A percentile compares a stretch with the other conserved stretches of the same genome.
These are phyloP conservation scores for Rhagonycha lutea DNA, from an alignment of 2,888 invertebrate species.

Conservation along the genomic window DNA sequence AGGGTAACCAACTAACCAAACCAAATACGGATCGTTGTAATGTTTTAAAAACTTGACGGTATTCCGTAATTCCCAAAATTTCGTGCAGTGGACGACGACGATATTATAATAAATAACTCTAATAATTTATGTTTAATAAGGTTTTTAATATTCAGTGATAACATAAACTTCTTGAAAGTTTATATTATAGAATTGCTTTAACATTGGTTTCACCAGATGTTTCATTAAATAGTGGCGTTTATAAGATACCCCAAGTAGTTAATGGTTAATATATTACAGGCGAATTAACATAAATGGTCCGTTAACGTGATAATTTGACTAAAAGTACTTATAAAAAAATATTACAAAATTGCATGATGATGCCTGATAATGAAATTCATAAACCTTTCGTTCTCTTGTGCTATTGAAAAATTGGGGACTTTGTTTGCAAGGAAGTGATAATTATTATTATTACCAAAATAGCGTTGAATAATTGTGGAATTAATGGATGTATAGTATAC, in stretches of 20 bases:
- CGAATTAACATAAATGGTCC: neutral
- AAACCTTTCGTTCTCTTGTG: neutral
- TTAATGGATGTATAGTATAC: neutral
- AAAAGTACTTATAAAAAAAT: neutral
- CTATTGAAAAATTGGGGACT: neutral
- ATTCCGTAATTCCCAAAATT: neutral
- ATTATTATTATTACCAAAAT: neutral
- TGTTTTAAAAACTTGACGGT: neutral
- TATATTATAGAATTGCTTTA: neutral
- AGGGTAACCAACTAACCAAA: neutral
- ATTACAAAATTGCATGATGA: neutral
- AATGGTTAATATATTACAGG: neutral
- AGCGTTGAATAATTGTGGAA: neutral
- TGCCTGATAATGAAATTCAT: neutral
- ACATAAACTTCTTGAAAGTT: neutral
- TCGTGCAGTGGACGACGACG: neutral
- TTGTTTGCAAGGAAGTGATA: neutral
- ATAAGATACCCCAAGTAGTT: neutral
- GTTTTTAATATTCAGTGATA: neutral
- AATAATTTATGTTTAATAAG: neutral
- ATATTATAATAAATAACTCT: neutral
- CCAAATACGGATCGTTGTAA: neutral
- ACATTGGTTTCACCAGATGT: neutral
- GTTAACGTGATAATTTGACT: neutral
- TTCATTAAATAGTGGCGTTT: neutral